phyloP scores from a whole-genome alignment of 2,888 invertebrate genomes.

The Phyto melanocephala region DNA sequence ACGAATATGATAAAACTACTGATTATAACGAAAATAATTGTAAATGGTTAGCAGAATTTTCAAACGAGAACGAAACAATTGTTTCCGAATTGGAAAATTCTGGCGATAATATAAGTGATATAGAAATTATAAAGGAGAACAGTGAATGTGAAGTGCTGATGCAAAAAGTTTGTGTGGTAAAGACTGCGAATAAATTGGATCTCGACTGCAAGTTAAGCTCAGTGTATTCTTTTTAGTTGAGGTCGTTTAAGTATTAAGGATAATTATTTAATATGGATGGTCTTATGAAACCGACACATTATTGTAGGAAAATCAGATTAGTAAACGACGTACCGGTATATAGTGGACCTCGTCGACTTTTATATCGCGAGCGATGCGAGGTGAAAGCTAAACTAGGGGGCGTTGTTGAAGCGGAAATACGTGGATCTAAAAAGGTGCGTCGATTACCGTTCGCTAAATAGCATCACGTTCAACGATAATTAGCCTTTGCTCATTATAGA shows the following conservation, averaged over 20 bases:
- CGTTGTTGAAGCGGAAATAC: too few species aligned
- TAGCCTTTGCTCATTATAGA: too few species aligned
- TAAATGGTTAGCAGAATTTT: neutral
- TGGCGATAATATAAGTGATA: constrained; percentile 6
- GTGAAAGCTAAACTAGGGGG: neutral
- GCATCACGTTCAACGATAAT: too few species aligned
- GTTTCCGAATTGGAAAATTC: constrained; percentile 14
- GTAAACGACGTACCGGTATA: neutral
- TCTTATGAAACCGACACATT: neutral
- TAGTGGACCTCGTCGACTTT: too few species aligned
- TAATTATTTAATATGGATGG: neutral
- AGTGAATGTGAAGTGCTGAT: constrained; percentile 10
- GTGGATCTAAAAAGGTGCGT: too few species aligned
- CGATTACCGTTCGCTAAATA: too few species aligned
- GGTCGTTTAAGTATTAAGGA: neutral
- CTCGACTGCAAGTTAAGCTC: neutral
- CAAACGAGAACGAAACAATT: constrained; percentile 14
- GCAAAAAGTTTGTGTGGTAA: constrained; percentile 26
- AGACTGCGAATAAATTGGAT: neutral
- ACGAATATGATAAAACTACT: constrained; percentile 3
- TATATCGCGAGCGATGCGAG: neutral
- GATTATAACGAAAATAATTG: constrained; percentile 7
- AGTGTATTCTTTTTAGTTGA: neutral
- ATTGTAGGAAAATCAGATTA: neutral
- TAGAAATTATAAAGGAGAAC: constrained; percentile 19